Percentiles rank a stretch among this genome's conserved stretches.
phyloP scores from a whole-genome alignment of 2,797 vertebrate genomes.

The Epinephelus malabaricus region DNA sequence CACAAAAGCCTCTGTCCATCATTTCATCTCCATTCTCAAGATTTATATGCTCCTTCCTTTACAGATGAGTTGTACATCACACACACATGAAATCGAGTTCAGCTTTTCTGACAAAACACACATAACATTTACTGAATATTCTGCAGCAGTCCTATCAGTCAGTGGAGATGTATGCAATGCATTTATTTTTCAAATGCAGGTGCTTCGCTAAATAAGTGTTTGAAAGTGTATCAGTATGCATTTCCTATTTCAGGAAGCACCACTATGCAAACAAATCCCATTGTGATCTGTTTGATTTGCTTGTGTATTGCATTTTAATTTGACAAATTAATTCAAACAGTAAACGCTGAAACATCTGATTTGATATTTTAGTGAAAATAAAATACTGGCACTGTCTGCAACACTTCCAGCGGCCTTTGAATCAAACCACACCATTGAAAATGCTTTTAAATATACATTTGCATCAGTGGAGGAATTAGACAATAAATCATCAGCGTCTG shows the following conservation, averaged over 20 bases:
- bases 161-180: not conserved
- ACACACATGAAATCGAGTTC: not conserved
- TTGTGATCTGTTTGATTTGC: not conserved
- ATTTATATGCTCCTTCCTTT: not conserved
- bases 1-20: constrained; percentile 45
- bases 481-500: constrained; percentile 18
- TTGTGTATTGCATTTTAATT: constrained; percentile 38
- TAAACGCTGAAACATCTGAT: constrained; percentile 6
- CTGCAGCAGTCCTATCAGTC: not conserved
- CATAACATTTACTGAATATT: not conserved
- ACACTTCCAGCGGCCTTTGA: not conserved
- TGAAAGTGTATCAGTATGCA: not conserved
- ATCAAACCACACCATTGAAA: constrained; percentile 2
- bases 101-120: not conserved
- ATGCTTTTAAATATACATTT: constrained; percentile 16
- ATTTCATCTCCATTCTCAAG: not conserved
- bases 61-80: not conserved
- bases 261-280: constrained; percentile 10
- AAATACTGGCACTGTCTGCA: constrained; percentile 17
- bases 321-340: constrained; percentile 7
- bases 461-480: constrained; percentile 2
- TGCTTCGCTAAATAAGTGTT: not conserved
- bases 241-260: not conserved
- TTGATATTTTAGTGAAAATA: constrained; percentile 23
- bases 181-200: not conserved